These are phyloP conservation scores for Beroe ovata DNA, from an alignment of 37 sponge, comb jelly and placozoan genomes.

Conservation along the genomic window DNA sequence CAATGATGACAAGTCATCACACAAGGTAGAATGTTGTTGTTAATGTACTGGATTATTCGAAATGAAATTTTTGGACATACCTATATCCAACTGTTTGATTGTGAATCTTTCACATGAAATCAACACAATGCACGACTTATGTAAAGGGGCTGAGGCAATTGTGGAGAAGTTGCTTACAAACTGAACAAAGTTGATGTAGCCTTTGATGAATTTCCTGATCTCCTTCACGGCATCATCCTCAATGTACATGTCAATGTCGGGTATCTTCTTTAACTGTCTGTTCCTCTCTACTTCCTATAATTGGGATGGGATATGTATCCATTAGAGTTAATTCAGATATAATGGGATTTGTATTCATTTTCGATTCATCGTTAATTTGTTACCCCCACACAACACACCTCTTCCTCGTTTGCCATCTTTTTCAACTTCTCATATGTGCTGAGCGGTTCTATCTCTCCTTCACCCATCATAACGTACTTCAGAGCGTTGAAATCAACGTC, in stretches of 20 bases:
- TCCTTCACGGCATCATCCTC: conserved; percentile 61
- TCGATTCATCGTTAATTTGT: too few species aligned
- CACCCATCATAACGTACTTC: conserved; percentile 63
- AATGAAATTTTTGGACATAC: too few species aligned
- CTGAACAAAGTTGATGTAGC: conserved; percentile 62
- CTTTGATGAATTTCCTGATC: conserved; percentile 55
- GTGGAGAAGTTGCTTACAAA: background rate
- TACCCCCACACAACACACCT: too few species aligned
- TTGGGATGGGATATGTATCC: background rate
- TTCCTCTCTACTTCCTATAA: conserved; percentile 37
- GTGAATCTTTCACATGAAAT: too few species aligned
- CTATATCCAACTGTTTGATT: too few species aligned
- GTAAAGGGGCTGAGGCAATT: too few species aligned
- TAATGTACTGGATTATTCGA: too few species aligned
- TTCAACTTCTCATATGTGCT: conserved; percentile 28
- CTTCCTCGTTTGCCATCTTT: background rate
- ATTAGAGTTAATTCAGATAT: background rate
- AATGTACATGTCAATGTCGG: conserved; percentile 50
- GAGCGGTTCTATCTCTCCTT: conserved; percentile 60
- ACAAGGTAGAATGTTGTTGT: too few species aligned
- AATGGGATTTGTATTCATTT: too few species aligned
- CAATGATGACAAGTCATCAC: too few species aligned
- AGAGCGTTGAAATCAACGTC: conserved; percentile 61
- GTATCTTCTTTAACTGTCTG: conserved; percentile 48
- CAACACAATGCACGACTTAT: too few species aligned